phyloP scores from a whole-genome alignment of 2,113 vertebrate genomes.

The Stercorarius parasiticus region DNA sequence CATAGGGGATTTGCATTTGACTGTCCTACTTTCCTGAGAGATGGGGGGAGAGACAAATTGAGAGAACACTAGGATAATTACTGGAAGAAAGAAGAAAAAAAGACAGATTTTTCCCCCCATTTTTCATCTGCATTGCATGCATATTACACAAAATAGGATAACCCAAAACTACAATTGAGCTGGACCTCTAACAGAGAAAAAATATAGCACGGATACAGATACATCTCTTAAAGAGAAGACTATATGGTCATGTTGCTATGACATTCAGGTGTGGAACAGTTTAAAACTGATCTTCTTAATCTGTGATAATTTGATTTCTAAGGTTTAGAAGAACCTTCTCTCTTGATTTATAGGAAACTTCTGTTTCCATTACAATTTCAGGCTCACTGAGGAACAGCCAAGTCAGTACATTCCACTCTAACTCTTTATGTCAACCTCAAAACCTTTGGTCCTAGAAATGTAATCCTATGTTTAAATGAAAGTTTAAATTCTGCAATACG shows the following conservation, averaged over 20 bases:
- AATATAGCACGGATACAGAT: neutral
- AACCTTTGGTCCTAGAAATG: neutral
- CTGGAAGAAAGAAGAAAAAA: neutral
- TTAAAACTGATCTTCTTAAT: neutral
- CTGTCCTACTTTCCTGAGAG: neutral
- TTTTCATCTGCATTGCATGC: neutral
- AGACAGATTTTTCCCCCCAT: neutral
- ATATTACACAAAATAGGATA: neutral
- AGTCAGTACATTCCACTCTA: neutral
- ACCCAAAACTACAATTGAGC: neutral
- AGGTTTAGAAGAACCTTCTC: neutral
- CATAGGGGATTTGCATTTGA: neutral
- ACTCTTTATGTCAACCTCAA: neutral
- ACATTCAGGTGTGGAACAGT: neutral
- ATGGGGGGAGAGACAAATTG: neutral
- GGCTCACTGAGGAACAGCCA: neutral
- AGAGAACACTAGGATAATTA: neutral
- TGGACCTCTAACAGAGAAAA: neutral
- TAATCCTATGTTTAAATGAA: neutral
- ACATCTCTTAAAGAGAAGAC: neutral
- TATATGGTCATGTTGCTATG: neutral
- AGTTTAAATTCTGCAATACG: neutral
- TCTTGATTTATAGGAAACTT: neutral
- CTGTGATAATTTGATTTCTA: neutral
- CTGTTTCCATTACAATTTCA: neutral